phyloP scores from a whole-genome alignment of 2,797 vertebrate genomes.

The Sebastes wilsoni region DNA sequence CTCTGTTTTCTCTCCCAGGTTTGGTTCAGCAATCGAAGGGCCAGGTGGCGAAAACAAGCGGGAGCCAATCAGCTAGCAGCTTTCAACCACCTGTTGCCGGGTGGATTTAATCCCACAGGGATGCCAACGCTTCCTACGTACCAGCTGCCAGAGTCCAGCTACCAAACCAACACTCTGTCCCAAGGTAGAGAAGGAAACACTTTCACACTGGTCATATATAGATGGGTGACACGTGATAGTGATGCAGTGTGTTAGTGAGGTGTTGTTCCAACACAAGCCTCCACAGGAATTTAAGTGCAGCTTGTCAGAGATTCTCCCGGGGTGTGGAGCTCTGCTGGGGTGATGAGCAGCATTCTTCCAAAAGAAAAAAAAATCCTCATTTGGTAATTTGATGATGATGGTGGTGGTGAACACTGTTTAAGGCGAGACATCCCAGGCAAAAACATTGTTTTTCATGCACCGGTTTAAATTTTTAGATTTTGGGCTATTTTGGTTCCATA shows the following conservation, averaged over 20 bases:
- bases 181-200: slow-evolving; percentile 83
- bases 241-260: background rate
- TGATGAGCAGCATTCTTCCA: background rate
- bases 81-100: slow-evolving; percentile 95
- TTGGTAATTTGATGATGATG: background rate
- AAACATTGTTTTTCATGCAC: no score
- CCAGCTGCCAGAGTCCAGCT: slow-evolving; percentile 92
- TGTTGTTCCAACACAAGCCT: background rate
- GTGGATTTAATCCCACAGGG: slow-evolving; percentile 93
- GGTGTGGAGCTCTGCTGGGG: background rate
- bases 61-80: slow-evolving; percentile 96
- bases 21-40: slow-evolving; percentile 97
- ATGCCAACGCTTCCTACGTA: slow-evolving; percentile 93
- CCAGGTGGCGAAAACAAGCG: slow-evolving; percentile 96
- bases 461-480: no score
- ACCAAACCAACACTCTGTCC: slow-evolving; percentile 86
- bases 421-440: no score
- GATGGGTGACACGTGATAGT: background rate
- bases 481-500: no score
- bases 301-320: background rate
- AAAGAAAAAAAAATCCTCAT: background rate
- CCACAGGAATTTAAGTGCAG: no score
- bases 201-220: background rate
- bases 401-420: background rate
- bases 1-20: slow-evolving; percentile 78